Base-by-base conservation (phyloP, 2,888 invertebrate genomes). In the Pollenia angustigena region DNA sequence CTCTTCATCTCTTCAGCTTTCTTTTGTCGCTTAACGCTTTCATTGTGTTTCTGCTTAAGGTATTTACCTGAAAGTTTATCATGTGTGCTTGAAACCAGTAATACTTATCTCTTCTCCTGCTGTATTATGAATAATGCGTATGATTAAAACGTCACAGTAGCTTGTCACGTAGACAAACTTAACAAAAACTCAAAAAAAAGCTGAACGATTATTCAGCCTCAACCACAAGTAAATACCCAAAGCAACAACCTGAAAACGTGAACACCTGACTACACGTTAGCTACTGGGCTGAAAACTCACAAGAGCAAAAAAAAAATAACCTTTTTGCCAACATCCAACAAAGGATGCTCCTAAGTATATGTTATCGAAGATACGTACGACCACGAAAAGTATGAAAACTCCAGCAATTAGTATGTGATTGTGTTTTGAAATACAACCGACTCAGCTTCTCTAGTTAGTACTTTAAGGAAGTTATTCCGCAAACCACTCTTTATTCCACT, bases 81-180 rank as follows among this genome's bases (percentile, higher is more conserved):
- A 76, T 76, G 68, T 62, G 44, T 48, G 62, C 52, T 76, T 69
- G 40, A 46, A 62, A 62, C 82, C 69, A 50, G 69, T 69, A 58
- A 32, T 18, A 76, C 16, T 64, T 66, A 48, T n/a, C 40, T 54
- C 46, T n/a, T 54, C 16, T 76, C 4, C 54, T 74, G 79, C 62
- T 80, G 66, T 64, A 76, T 88, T 90, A 91, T 91, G 90, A 91
- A 90, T 91, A 91, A 91, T 91, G 91, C 90, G 90, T 90, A 90
- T 91, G 91, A 91, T 91, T 91, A 91, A 91, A 91, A 91, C 91
- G 91, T 91, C 91, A 91, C 90, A 89, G 89, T 89, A 89, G 89
- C 90, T 89, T 90, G 91, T 76, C 86, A 85, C 86, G 82, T 86
- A 81, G 75, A 64, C 84, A 76, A 54, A 52, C 60, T 23, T 7